Evolutionary conservation across 2,888 invertebrate species (phyloP).

Genomic region (Perizoma flavofasciatum): DNA sequence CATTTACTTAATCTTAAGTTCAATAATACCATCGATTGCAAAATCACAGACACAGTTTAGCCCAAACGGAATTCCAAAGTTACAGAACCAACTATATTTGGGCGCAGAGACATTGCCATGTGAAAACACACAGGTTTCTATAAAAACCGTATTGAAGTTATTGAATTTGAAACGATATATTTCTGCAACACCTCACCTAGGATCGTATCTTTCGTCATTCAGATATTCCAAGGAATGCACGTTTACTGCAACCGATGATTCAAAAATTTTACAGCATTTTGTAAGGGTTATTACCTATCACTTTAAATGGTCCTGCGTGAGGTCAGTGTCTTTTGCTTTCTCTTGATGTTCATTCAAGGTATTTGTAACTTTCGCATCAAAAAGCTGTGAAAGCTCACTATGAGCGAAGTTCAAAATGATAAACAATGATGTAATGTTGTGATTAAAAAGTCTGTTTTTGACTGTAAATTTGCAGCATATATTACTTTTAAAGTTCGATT

Average conservation of each 20-base stretch:
- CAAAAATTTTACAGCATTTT: slow-evolving; percentile 17
- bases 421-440: not conserved
- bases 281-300: slow-evolving; percentile 12
- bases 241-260: slow-evolving; percentile 5
- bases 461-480: too few species aligned
- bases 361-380: slow-evolving; percentile 22
- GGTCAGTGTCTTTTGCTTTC: slow-evolving; percentile 23
- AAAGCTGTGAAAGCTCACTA: slow-evolving; percentile 1
- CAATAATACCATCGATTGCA: too few species aligned
- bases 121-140: too few species aligned
- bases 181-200: not conserved
- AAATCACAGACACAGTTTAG: too few species aligned
- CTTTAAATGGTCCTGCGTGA: slow-evolving; percentile 17
- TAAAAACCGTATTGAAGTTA: too few species aligned
- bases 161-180: too few species aligned
- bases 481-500: too few species aligned
- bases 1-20: too few species aligned
- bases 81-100: too few species aligned
- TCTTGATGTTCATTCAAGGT: slow-evolving; percentile 15
- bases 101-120: too few species aligned
- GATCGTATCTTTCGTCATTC: slow-evolving; percentile 12
- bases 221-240: slow-evolving; percentile 2
- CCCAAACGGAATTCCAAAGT: too few species aligned
- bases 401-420: slow-evolving; percentile 1
- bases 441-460: not conserved